Conservation (phyloP, 2,888 invertebrate genomes). For the Zele albiditarsus region DNA sequence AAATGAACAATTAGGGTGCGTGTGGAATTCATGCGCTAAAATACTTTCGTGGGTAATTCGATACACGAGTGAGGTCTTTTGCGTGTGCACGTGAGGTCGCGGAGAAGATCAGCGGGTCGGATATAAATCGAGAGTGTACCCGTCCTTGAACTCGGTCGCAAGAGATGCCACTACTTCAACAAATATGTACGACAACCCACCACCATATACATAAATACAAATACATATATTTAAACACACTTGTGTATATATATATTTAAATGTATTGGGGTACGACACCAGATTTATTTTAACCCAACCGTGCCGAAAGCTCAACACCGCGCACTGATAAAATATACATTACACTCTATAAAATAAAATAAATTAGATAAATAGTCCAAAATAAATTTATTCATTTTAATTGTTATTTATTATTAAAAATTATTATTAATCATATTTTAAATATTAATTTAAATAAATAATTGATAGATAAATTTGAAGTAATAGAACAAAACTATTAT, state of each 20-base stretch:
- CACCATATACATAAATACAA: background rate
- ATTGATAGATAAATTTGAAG: no score
- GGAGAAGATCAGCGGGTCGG: constrained; percentile 54
- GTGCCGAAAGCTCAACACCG: constrained; percentile 58
- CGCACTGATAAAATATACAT: background rate
- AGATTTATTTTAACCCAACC: constrained; percentile 57
- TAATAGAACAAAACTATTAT: no score
- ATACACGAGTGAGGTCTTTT: constrained; percentile 19
- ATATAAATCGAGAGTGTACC: constrained; percentile 53
- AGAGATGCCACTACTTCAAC: background rate
- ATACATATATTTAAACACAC: constrained; percentile 18
- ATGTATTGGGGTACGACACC: background rate
- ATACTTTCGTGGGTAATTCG: constrained; percentile 27
- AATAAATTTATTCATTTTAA: background rate
- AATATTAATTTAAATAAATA: no score
- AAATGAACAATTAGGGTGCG: background rate
- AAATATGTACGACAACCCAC: background rate
- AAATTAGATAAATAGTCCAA: background rate
- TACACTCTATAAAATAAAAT: background rate
- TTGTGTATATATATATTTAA: background rate
- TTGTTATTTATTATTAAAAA: no score
- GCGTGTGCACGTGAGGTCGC: constrained; percentile 48
- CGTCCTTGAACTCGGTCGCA: constrained; percentile 61
- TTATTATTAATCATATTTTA: no score
- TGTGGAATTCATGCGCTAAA: background rate